These are phyloP conservation scores for Ceratina australensis DNA, from an alignment of 1,140 invertebrate species.

Conservation along the genomic window DNA sequence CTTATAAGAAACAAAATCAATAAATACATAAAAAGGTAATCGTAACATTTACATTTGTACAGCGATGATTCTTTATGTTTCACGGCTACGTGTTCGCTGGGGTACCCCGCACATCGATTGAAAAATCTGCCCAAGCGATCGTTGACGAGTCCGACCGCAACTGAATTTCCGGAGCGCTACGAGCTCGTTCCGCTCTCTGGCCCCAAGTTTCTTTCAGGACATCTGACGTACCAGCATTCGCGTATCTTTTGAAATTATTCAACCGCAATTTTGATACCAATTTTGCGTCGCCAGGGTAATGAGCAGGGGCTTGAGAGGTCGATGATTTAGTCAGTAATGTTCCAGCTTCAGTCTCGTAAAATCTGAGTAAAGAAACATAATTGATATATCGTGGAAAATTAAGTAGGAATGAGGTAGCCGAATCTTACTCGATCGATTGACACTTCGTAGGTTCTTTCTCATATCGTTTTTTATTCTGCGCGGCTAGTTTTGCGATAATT, in stretches of 20 bases:
- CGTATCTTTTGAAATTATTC: neutral
- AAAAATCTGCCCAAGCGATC: neutral
- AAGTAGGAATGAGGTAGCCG: neutral
- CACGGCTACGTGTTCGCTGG: constrained; percentile 6
- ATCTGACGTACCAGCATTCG: neutral
- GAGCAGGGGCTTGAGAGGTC: neutral
- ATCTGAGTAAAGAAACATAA: neutral
- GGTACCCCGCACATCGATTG: neutral
- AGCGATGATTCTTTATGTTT: neutral
- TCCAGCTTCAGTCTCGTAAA: neutral
- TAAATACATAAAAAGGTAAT: constrained; percentile 4
- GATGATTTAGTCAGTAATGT: constrained; percentile 23
- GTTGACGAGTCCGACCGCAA: neutral
- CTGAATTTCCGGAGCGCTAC: constrained; percentile 43
- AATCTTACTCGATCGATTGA: neutral
- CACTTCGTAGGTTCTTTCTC: neutral
- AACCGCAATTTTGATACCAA: constrained; percentile 23
- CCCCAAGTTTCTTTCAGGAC: neutral
- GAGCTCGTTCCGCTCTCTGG: neutral
- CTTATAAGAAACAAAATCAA: neutral
- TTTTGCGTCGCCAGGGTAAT: constrained; percentile 8
- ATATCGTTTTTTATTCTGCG: constrained; percentile 30
- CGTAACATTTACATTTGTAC: constrained; percentile 40
- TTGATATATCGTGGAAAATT: neutral
- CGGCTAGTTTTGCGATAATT: constrained; percentile 52